These are phyloP conservation scores for Aphis craccivora DNA, from an alignment of 1,140 invertebrate genomes.

Conservation along the genomic window DNA sequence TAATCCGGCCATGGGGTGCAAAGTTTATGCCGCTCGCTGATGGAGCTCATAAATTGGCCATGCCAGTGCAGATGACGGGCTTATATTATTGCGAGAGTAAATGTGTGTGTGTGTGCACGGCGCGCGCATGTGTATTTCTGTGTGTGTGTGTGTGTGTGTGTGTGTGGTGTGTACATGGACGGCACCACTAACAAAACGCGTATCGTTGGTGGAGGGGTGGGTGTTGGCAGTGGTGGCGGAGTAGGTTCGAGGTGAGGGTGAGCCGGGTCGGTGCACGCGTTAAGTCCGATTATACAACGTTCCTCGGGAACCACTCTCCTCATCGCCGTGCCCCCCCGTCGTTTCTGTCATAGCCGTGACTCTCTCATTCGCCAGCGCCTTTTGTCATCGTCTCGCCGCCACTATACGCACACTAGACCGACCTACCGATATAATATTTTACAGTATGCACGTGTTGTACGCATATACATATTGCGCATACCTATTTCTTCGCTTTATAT, in stretches of 20 bases:
- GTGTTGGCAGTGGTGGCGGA: background rate
- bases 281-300: constrained; percentile 36
- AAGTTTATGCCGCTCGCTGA: constrained; percentile 45
- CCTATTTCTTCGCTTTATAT: background rate
- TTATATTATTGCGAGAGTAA: background rate
- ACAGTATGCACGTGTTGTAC: background rate
- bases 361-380: background rate
- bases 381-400: background rate
- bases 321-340: background rate
- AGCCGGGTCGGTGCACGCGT: background rate
- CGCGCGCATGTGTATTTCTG: background rate
- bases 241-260: background rate
- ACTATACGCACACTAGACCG: background rate
- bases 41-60: constrained; percentile 42
- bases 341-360: background rate
- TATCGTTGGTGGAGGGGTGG: too few species aligned
- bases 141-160: background rate
- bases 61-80: constrained; percentile 47
- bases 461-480: too few species aligned
- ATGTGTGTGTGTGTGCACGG: background rate
- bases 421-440: background rate
- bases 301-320: background rate
- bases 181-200: background rate
- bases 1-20: background rate
- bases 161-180: background rate